phyloP scores from a whole-genome alignment of 2,888 invertebrate species.

The Trachelus iudaicus region DNA sequence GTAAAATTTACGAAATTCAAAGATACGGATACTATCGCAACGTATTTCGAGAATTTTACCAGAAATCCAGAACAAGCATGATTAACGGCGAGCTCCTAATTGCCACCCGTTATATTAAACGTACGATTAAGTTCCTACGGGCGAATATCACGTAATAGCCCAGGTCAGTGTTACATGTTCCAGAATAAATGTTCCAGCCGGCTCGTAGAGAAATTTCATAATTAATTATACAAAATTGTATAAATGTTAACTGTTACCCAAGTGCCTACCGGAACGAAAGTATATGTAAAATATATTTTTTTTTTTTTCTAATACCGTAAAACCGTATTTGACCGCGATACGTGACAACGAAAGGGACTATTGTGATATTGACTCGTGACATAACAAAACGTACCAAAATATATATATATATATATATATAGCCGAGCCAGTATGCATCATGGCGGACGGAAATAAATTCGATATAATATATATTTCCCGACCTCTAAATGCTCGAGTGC shows the following conservation, averaged over 20 bases:
- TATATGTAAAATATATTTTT: too few species aligned
- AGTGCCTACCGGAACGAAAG: too few species aligned
- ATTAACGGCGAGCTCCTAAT: not conserved
- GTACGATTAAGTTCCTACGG: not conserved
- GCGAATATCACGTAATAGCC: not conserved
- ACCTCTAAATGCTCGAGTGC: not conserved
- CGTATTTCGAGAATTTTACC: not conserved
- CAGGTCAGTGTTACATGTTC: not conserved
- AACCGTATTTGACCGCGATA: not conserved
- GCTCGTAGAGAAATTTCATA: not conserved
- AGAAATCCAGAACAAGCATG: not conserved
- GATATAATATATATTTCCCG: slow-evolving; percentile 2
- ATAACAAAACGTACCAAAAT: not conserved
- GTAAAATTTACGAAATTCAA: not conserved
- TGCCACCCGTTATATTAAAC: not conserved
- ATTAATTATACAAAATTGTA: not conserved
- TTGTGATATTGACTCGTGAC: not conserved
- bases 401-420: not conserved
- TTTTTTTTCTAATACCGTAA: not conserved
- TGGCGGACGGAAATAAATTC: not conserved
- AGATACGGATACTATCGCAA: not conserved
- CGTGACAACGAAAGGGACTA: not conserved
- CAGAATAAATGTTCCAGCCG: not conserved
- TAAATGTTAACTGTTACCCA: not conserved
- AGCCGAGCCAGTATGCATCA: not conserved